Evolutionary conservation across 2,888 invertebrate genomes (phyloP), one percentile per base, ranked within the genome.

Genomic region (Coenonympha arcania): DNA sequence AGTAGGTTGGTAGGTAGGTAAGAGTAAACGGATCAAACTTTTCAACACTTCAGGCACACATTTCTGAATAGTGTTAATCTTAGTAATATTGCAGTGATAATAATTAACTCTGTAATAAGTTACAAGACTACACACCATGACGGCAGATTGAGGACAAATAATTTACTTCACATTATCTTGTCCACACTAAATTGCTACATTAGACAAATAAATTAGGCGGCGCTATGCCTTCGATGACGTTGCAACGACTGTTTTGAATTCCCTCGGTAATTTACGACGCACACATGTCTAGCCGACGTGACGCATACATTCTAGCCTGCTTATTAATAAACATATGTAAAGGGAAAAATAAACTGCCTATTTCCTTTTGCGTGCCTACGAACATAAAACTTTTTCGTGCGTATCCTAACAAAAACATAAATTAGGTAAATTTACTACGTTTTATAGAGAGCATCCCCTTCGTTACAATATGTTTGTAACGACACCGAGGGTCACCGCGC

Each of bases 361-460:
- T 79, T 83, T 84, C 82, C 83, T 83, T 79, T 84, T 65, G 85
- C 85, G 85, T 85, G 85, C 70, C 66, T 65, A 69, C 64, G 65
- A 68, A 78, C 82, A 85, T 85, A 84, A 85, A 86, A 85, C 70
- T 79, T 82, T 68, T 75, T 79, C 82, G 73, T 84, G 84, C 81
- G 81, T 84, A 82, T 77, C 79, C 77, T 71, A 76, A 82, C 77
- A 72, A 79, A 81, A 82, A 79, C 83, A 83, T 85, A 85, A 86
- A 84, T 85, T 84, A 81, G 75, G 77, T 76, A 77, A 83, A 86
- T 81, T 81, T 79, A 84, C 68, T 72, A 64, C 69, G 65, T 66
- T 71, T 72, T 79, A 79, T 77, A 76, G 71, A 79, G 77, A 80
- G 71, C 76, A 82, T 84, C 84, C 85, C 80, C 86, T 80, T 79